Conservation (phyloP, 2,888 invertebrate genomes). For the Nemurella pictetii region DNA sequence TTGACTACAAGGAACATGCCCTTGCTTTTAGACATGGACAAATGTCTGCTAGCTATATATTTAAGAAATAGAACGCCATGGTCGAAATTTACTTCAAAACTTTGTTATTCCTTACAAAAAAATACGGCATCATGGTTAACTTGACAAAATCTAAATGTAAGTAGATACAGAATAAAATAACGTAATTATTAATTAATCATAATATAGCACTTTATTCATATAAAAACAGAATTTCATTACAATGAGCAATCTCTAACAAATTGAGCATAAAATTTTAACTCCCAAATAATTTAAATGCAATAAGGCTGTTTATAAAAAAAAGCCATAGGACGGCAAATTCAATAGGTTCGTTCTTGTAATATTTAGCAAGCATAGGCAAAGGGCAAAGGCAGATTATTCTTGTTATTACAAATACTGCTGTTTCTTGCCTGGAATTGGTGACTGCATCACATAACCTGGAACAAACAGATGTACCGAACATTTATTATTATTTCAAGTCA, state of each 20-base stretch:
- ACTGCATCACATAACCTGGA: conserved; percentile 11
- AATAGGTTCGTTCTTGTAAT: not conserved
- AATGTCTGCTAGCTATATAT: too few species aligned
- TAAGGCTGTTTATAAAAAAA: not conserved
- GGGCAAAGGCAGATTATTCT: conserved; percentile 7
- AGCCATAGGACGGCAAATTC: not conserved
- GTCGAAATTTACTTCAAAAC: too few species aligned
- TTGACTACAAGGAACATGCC: too few species aligned
- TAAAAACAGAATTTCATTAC: not conserved
- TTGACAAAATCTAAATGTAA: too few species aligned
- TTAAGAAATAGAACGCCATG: too few species aligned
- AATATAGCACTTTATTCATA: not conserved
- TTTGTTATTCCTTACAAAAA: not conserved
- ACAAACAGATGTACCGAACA: conserved; percentile 2
- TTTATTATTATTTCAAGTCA: too few species aligned
- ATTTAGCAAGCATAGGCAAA: not conserved
- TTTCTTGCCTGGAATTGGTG: conserved; percentile 17
- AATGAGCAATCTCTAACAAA: not conserved
- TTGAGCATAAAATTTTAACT: not conserved
- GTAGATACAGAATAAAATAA: too few species aligned
- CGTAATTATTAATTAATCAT: not conserved
- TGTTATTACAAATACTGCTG: conserved; percentile 32
- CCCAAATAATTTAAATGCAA: not conserved
- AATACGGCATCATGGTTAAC: not conserved
- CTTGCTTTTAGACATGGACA: too few species aligned